Evolutionary conservation across 2,888 invertebrate species (phyloP).

Genomic region (Azorinus chamasolen): DNA sequence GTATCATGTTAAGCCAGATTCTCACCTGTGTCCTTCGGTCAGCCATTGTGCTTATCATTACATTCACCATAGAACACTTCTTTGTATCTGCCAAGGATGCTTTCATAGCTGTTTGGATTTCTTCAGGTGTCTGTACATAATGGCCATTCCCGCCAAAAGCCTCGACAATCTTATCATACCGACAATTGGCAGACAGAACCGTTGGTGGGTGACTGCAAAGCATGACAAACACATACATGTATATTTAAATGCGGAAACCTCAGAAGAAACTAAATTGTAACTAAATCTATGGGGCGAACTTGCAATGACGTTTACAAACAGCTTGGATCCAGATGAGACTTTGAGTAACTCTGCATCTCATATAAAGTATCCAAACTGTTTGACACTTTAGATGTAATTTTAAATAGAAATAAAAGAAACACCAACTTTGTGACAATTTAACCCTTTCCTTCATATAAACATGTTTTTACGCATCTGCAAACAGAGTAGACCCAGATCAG

Average conservation of each 20-base stretch:
- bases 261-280: not conserved
- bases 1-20: too few relatives aligned
- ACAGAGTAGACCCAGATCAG: too few relatives aligned
- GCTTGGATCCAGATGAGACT: too few relatives aligned
- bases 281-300: not conserved
- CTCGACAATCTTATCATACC: conserved; percentile 96
- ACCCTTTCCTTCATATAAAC: too few relatives aligned
- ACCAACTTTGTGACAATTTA: too few relatives aligned
- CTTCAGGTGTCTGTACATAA: conserved; percentile 92
- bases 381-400: too few relatives aligned
- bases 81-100: conserved; percentile 90
- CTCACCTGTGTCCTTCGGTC: conserved; percentile 94
- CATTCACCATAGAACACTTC: conserved; percentile 95
- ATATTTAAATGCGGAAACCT: not conserved
- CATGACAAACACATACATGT: not conserved
- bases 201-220: conserved; percentile 93
- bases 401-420: not conserved
- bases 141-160: conserved; percentile 94
- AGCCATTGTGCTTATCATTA: conserved; percentile 95
- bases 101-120: conserved; percentile 91
- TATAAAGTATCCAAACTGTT: not conserved
- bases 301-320: too few relatives aligned
- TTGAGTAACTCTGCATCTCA: not conserved
- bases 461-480: too few relatives aligned
- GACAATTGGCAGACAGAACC: conserved; percentile 91